Evolutionary conservation across 2,888 invertebrate species (phyloP), one percentile per base, ranked within the genome.

Genomic region (Heteromurus nitidus): DNA sequence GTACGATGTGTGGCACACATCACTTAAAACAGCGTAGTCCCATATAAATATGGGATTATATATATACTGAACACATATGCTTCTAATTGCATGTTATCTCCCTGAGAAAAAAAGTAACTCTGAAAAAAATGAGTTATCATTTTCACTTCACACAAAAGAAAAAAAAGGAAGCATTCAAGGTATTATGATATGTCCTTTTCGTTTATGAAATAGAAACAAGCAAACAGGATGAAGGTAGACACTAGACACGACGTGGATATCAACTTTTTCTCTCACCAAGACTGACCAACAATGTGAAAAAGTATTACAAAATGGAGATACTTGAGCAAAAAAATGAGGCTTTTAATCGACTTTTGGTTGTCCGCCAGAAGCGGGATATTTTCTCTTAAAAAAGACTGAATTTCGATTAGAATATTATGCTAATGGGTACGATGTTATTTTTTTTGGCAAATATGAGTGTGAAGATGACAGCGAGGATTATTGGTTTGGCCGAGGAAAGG

Each of bases 51-150:
- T 50, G 20, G 18, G 9, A 7, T 22, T 50, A n/a, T 36, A 13
- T 36, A 36, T 18, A 50, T 50, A 9, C 16, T 2, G 1, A 11
- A 20, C n/a, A 53, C 53, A 53, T 58, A 24, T 62, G 20, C 1
- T 42, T 55, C 36, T 76, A 67, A 75, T 75, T 76, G n/a, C 26
- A 44, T 47, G 68, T 60, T 65, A 68, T 76, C 67, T 67, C 47
- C 47, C 76, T 76, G 76, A 55, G 76, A 76, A 68, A 67, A 26
- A 75, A 53, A 47, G 20, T 26, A 42, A 67, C 18, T n/a, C n/a
- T n/a, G n/a, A 36, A 53, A 55, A 42, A n/a, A 24, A 30, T 31
- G 31, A 26, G 28, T 76, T 60, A 68, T 60, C 68, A 76, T 60
- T 75, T 75, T 65, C 65, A 65, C 42, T 75, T 75, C 65, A 55